Percentiles rank a stretch among this genome's conserved stretches.
phyloP scores from a whole-genome alignment of 1,140 invertebrate genomes.

The Homarus americanus region DNA sequence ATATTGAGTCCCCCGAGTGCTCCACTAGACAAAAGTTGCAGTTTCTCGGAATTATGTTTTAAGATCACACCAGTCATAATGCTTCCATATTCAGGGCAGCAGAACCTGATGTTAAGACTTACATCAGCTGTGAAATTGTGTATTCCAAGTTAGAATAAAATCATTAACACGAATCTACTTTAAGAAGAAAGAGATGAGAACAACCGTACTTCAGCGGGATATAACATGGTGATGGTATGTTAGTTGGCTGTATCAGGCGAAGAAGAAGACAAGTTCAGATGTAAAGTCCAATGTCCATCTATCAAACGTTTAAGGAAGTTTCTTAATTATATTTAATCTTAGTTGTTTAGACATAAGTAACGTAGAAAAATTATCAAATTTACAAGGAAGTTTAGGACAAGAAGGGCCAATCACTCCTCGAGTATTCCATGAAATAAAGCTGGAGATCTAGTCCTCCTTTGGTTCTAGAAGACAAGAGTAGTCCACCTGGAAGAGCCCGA shows the following conservation, averaged over 20 bases:
- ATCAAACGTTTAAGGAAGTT: not conserved
- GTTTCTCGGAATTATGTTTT: too few species aligned
- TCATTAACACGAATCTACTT: too few species aligned
- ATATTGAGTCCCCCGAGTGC: too few species aligned
- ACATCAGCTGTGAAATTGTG: too few species aligned
- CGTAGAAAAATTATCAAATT: not conserved
- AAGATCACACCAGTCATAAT: too few species aligned
- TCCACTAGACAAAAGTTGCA: too few species aligned
- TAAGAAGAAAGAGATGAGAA: not conserved
- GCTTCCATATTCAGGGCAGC: too few species aligned
- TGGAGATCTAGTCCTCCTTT: constrained; percentile 34
- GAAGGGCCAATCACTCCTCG: not conserved
- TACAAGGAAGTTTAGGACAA: not conserved
- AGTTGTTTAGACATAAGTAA: not conserved
- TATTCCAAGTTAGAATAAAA: too few species aligned
- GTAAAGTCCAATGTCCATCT: not conserved
- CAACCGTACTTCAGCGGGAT: not conserved
- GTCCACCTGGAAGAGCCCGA: constrained; percentile 73
- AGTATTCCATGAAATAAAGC: not conserved
- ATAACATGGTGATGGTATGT: not conserved
- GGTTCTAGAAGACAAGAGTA: constrained; percentile 73
- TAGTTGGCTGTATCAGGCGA: not conserved
- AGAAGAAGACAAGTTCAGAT: not conserved
- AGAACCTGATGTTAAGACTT: too few species aligned
- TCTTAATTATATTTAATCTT: not conserved